Evolutionary conservation across 2,797 vertebrate genomes (phyloP).

Genomic region (Phylloscopus collybita): DNA sequence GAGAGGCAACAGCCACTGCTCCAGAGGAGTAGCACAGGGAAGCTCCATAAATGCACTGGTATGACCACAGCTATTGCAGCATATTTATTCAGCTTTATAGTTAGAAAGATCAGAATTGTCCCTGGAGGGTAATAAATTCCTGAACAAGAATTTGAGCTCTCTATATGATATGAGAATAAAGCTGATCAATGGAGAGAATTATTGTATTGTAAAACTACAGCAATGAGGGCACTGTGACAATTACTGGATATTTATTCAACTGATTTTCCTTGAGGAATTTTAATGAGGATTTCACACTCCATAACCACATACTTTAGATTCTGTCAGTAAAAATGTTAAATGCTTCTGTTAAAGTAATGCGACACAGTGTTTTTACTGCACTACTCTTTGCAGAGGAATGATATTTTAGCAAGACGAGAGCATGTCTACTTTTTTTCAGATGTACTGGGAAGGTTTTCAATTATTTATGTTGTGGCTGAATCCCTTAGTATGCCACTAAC

Average conservation of each 20-base stretch:
- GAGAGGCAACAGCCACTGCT: not conserved
- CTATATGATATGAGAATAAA: slow-evolving; percentile 31
- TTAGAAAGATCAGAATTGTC: slow-evolving; percentile 4
- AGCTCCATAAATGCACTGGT: not conserved
- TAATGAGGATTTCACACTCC: slow-evolving; percentile 73
- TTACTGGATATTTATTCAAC: slow-evolving; percentile 42
- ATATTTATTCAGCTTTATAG: not conserved
- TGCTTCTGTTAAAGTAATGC: slow-evolving; percentile 63
- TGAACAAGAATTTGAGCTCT: not conserved
- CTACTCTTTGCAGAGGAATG: slow-evolving; percentile 16
- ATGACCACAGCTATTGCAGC: not conserved
- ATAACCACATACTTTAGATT: slow-evolving; percentile 67
- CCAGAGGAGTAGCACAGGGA: not conserved
- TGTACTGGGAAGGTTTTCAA: slow-evolving; percentile 50
- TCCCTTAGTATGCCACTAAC: slow-evolving; percentile 27
- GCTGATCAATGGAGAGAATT: slow-evolving; percentile 17
- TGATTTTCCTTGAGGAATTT: slow-evolving; percentile 65
- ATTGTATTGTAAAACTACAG: not conserved
- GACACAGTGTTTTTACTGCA: slow-evolving; percentile 44
- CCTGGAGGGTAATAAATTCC: not conserved
- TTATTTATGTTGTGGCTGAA: slow-evolving; percentile 52
- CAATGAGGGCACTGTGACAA: slow-evolving; percentile 10
- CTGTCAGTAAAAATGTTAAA: slow-evolving; percentile 68
- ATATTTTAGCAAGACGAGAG: slow-evolving; percentile 58
- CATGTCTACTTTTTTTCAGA: slow-evolving; percentile 21